A percentile compares a stretch with the other conserved stretches of the same genome.
Evolutionary conservation across 2,888 invertebrate species (phyloP).

Genomic region (Spilosoma lubricipeda): DNA sequence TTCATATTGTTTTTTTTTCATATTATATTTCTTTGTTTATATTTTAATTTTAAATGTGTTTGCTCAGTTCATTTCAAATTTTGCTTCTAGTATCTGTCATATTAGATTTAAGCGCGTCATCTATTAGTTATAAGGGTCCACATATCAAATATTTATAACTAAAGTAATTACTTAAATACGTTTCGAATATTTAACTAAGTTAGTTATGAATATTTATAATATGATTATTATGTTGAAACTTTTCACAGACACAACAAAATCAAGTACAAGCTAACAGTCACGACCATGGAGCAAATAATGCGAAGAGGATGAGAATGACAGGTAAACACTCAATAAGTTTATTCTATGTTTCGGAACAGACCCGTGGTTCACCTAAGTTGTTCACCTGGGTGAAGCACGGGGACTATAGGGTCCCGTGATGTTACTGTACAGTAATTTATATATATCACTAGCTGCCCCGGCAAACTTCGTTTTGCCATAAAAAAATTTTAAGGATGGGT

Average conservation of each 20-base stretch:
- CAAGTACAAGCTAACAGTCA: slow-evolving; percentile 83
- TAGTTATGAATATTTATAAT: background rate
- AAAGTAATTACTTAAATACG: background rate
- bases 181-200: background rate
- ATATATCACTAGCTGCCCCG: too few species aligned
- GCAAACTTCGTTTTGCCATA: too few species aligned
- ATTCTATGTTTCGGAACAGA: background rate
- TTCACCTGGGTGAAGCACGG: too few species aligned
- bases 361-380: too few species aligned
- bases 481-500: too few species aligned
- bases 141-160: background rate
- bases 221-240: slow-evolving; percentile 12
- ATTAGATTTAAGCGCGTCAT: slow-evolving; percentile 6
- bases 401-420: too few species aligned
- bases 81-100: background rate
- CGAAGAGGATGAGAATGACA: slow-evolving; percentile 85
- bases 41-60: slow-evolving; percentile 6
- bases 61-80: background rate
- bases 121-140: background rate
- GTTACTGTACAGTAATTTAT: too few species aligned
- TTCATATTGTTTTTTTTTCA: slow-evolving; percentile 9
- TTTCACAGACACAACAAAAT: slow-evolving; percentile 81
- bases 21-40: background rate
- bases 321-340: slow-evolving; percentile 55
- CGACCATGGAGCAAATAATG: slow-evolving; percentile 84